phyloP scores from a whole-genome alignment of 2,888 invertebrate genomes.

The Lottia scabra region DNA sequence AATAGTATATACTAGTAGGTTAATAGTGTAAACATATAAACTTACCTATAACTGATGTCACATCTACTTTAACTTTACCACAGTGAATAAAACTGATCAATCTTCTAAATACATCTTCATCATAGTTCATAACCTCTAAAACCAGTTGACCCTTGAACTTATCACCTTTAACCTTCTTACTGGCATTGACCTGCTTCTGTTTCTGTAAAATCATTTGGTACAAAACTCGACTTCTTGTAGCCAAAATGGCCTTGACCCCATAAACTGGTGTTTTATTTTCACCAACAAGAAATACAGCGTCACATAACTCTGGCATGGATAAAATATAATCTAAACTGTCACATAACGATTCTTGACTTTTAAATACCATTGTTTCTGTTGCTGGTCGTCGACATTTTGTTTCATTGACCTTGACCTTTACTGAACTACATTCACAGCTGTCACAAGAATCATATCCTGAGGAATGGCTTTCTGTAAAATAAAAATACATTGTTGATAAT shows the following conservation, averaged over 20 bases:
- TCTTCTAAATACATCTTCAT: conserved; percentile 2
- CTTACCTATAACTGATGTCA: background rate
- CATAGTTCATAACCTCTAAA: background rate
- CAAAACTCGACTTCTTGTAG: background rate
- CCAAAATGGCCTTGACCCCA: background rate
- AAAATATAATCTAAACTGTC: background rate
- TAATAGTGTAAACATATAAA: background rate
- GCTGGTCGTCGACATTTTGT: background rate
- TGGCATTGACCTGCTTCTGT: background rate
- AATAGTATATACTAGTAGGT: no score
- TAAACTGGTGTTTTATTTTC: background rate
- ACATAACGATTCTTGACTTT: background rate
- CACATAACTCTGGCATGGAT: background rate
- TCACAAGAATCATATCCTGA: background rate
- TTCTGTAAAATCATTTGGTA: background rate
- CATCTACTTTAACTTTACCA: background rate
- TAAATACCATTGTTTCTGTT: background rate
- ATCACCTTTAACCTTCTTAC: background rate
- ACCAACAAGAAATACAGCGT: background rate
- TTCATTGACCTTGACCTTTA: no score
- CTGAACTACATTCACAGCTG: background rate
- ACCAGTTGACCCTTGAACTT: background rate
- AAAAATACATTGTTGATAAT: no score
- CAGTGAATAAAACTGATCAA: conserved; percentile 1
- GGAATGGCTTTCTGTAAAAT: background rate